These are phyloP conservation scores for Zaprionus nigranus DNA, from an alignment of 1,140 invertebrate species.

Conservation along the genomic window DNA sequence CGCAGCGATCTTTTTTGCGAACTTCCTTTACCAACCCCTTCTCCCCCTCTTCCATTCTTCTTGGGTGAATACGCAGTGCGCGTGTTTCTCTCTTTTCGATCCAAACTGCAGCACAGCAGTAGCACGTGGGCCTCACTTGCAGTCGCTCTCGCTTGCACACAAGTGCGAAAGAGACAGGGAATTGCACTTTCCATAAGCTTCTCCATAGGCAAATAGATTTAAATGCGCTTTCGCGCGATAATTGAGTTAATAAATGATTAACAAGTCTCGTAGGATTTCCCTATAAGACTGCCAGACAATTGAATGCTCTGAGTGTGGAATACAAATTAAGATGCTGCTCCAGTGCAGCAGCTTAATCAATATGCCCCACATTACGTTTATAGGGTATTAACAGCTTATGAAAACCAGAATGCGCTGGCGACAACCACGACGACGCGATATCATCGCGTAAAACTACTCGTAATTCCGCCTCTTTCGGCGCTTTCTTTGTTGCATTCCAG, in stretches of 20 bases:
- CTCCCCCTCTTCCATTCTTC: not conserved
- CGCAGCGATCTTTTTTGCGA: not conserved
- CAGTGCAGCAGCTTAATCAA: too few species aligned
- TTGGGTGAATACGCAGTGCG: slow-evolving; percentile 16
- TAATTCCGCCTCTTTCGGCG: slow-evolving; percentile 27
- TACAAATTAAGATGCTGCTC: not conserved
- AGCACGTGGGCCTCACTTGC: not conserved
- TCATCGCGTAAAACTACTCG: slow-evolving; percentile 19
- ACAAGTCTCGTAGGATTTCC: slow-evolving; percentile 19
- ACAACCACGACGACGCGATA: slow-evolving; percentile 20
- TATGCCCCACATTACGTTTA: not conserved
- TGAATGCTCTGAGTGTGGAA: slow-evolving; percentile 9
- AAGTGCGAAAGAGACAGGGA: slow-evolving; percentile 41
- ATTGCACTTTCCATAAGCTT: slow-evolving; percentile 70
- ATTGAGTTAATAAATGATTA: slow-evolving; percentile 79
- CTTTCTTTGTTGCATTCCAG: slow-evolving; percentile 46
- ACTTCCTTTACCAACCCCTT: not conserved
- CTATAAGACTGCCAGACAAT: not conserved
- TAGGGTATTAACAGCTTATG: slow-evolving; percentile 59
- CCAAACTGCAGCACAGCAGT: not conserved
- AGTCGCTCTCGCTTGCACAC: not conserved
- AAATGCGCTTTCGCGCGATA: slow-evolving; percentile 73
- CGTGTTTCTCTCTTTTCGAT: slow-evolving; percentile 43
- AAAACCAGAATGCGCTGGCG: slow-evolving; percentile 64
- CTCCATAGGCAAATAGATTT: slow-evolving; percentile 44